A percentile compares a stretch with the other conserved stretches of the same genome.
phyloP scores from a whole-genome alignment of 2,113 vertebrate species.

The Proteles cristata region DNA sequence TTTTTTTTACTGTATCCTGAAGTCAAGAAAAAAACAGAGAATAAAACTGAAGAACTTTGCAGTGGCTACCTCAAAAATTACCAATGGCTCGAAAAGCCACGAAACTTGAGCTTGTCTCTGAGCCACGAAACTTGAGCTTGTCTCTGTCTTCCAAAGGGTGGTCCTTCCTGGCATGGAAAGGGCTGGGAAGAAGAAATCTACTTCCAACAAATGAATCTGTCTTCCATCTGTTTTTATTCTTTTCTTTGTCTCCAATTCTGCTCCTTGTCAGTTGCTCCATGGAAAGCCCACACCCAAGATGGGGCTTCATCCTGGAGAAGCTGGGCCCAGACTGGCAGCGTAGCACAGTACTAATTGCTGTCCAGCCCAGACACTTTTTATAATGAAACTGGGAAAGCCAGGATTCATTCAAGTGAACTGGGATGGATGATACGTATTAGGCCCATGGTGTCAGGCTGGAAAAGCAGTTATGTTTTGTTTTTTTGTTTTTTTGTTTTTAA shows the following conservation, averaged over 20 bases:
- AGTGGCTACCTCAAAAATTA: not conserved
- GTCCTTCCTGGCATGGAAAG: not conserved
- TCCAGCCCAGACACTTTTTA: no score
- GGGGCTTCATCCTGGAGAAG: not conserved
- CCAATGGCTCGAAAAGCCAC: fast-evolving
- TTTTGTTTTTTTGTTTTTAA: no score
- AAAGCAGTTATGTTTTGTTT: not conserved
- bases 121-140: not conserved
- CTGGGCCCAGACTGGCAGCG: no score
- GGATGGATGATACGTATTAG: fast-evolving
- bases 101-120: not conserved
- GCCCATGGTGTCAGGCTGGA: fast-evolving
- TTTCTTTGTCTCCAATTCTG: no score
- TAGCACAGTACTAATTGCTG: fast-evolving
- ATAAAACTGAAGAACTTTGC: not conserved
- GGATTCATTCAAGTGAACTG: no score
- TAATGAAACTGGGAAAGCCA: not conserved
- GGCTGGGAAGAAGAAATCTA: not conserved
- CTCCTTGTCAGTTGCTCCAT: not conserved
- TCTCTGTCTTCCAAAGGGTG: not conserved
- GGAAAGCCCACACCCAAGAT: not conserved
- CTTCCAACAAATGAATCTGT: not conserved
- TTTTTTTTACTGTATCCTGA: not conserved
- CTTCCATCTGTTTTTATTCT: not conserved
- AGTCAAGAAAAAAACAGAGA: not conserved